These are phyloP conservation scores for Protaetia brevitarsis DNA, from an alignment of 1,140 invertebrate species.

Conservation along the genomic window DNA sequence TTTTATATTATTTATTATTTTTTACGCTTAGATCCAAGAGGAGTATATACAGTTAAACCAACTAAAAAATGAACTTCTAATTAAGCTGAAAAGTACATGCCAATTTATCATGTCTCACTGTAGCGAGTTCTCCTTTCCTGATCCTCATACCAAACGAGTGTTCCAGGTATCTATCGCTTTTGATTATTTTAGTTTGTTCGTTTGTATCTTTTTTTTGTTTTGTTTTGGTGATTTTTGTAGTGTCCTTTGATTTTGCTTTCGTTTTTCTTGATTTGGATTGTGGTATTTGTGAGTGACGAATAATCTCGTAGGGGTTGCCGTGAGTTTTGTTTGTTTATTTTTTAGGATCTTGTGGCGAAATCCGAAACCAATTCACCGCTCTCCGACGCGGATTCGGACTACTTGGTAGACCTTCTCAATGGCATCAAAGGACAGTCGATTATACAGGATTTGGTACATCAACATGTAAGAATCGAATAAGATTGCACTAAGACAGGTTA, in stretches of 20 bases:
- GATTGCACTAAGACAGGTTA: too few species aligned
- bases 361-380: constrained; percentile 35
- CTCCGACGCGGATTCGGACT: constrained; percentile 41
- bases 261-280: constrained; percentile 18
- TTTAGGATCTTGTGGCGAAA: constrained; percentile 42
- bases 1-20: constrained; percentile 46
- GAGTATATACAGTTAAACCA: constrained; percentile 56
- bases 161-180: constrained; percentile 42
- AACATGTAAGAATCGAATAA: constrained; percentile 61
- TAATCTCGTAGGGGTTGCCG: constrained; percentile 6
- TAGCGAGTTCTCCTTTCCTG: constrained; percentile 49
- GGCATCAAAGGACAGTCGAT: constrained; percentile 54
- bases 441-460: constrained; percentile 59
- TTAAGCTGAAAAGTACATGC: constrained; percentile 54
- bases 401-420: constrained; percentile 44
- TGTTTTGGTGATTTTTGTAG: constrained; percentile 23
- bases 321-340: constrained; percentile 26
- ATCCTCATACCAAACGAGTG: constrained; percentile 45
- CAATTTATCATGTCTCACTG: constrained; percentile 52
- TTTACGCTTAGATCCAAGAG: constrained; percentile 57
- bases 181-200: constrained; percentile 10
- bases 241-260: constrained; percentile 23
- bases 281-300: constrained; percentile 5
- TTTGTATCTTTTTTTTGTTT: constrained; percentile 36
- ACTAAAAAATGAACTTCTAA: constrained; percentile 52